Base-by-base conservation (phyloP, 2,888 invertebrate genomes). In the Agrilus mali region DNA sequence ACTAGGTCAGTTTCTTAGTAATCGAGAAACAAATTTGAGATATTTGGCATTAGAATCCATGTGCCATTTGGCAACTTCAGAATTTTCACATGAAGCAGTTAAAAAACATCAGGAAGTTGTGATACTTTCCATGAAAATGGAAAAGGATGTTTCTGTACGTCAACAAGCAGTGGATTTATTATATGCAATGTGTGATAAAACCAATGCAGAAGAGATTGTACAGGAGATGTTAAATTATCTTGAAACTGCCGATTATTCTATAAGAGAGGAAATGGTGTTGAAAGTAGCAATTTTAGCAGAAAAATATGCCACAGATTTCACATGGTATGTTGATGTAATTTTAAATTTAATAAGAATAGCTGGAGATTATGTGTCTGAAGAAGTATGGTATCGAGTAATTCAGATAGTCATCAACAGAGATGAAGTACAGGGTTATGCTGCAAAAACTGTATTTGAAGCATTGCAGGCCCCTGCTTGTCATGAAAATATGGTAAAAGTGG, bases 401-500 rank as follows among this genome's bases (percentile, higher is more conserved):
- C 95, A 98, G 72, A 98, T 98, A 62, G 97, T 98, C 32, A 97
- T 99, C 53, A 98, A 99, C 66, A 80, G 97, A 58, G 97, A 98
- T 65, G 98, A 99, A 70, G 97, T 98, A 2, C 98, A 99, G 70
- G 97, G 95, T 15, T 98, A 99, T 72, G 97, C 98, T 47, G 97
- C 97, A 40, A 99, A 98, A 73, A 98, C 97, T 42, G 97, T 97
- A 17, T 98, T 98, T 72, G 98, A 98, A 74, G 95, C 95, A 44
- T 71, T 97, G 42, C 96, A 98, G 73, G 96, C 96, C 31, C 96
- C 97, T 15, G 97, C 98, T 20, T 99, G 98, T 61, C 98, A 98
- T 66, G 98, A 99, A 70, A 99, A 99, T 67, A 98, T 99, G 98
- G 97, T 98, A 2, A 99, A 98, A 78, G 98, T 98, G 43, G 97